A percentile compares a stretch with the other conserved stretches of the same genome.
These are phyloP conservation scores for Chiloscyllium plagiosum DNA, from an alignment of 2,113 vertebrate species.

Conservation along the genomic window DNA sequence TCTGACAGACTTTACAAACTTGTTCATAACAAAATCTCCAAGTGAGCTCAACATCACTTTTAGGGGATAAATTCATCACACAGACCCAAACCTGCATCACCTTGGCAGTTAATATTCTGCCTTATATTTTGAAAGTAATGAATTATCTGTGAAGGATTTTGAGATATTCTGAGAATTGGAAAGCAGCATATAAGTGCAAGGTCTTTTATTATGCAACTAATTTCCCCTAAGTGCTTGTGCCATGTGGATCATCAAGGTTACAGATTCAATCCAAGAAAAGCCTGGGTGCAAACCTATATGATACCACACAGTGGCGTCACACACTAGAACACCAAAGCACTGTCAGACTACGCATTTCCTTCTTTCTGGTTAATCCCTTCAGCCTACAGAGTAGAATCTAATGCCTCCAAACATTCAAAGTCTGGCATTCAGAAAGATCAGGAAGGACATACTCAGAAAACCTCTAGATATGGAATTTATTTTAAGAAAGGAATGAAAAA, in stretches of 20 bases:
- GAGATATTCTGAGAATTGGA: background rate
- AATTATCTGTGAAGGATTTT: background rate
- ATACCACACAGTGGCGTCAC: slow-evolving; percentile 8
- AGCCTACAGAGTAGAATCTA: background rate
- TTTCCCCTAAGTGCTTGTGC: background rate
- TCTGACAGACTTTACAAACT: no score
- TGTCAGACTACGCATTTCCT: background rate
- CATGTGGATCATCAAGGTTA: background rate
- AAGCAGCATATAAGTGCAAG: background rate
- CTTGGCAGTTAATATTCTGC: background rate
- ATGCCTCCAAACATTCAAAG: background rate
- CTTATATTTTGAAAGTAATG: background rate
- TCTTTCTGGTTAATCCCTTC: background rate
- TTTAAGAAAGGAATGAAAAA: background rate
- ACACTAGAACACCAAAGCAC: background rate
- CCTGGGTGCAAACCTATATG: background rate
- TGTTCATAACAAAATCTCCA: no score
- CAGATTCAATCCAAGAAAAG: background rate
- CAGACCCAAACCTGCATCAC: background rate
- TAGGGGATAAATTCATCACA: background rate
- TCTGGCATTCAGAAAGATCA: background rate
- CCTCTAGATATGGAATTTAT: background rate
- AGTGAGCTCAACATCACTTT: no score
- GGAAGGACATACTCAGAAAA: background rate
- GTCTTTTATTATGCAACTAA: background rate